Conservation (phyloP, 92 coral and sea anemone genomes). For the Diadumene lineata region DNA sequence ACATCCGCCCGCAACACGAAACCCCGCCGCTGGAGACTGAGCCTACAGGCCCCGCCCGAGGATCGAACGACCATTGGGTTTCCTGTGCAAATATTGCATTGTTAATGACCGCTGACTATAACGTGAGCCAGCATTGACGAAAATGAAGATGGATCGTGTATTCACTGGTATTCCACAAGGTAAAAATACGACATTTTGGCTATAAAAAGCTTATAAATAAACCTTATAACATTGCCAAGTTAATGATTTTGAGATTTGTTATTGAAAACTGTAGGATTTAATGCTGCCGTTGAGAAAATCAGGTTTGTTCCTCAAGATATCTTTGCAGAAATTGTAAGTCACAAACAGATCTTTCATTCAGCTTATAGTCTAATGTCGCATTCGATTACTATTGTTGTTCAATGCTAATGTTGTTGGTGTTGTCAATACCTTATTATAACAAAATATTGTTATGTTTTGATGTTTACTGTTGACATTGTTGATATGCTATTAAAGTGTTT, state of each 20-base stretch:
- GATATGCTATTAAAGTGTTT: background rate
- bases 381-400: no score
- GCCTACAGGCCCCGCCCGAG: no score
- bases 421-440: background rate
- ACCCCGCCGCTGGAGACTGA: no score
- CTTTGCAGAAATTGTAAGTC: constrained; percentile 42
- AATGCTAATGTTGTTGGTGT: background rate
- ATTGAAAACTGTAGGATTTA: constrained; percentile 46
- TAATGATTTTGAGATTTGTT: background rate
- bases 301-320: constrained; percentile 76
- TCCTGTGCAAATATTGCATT: constrained; percentile 3
- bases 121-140: constrained; percentile 15
- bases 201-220: background rate
- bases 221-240: no score
- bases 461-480: background rate
- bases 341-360: no score
- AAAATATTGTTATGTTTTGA: no score
- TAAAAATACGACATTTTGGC: background rate
- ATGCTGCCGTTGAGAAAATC: constrained; percentile 73
- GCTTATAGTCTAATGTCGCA: no score
- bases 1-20: no score
- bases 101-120: constrained; percentile 2
- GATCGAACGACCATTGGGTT: no score
- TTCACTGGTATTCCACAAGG: constrained; percentile 31
- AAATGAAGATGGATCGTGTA: constrained; percentile 31